Base-by-base conservation (phyloP, 30 jellyfish, hydroid and myxozoan genomes). In the Aurelia aurita complex sp. Pacific region DNA sequence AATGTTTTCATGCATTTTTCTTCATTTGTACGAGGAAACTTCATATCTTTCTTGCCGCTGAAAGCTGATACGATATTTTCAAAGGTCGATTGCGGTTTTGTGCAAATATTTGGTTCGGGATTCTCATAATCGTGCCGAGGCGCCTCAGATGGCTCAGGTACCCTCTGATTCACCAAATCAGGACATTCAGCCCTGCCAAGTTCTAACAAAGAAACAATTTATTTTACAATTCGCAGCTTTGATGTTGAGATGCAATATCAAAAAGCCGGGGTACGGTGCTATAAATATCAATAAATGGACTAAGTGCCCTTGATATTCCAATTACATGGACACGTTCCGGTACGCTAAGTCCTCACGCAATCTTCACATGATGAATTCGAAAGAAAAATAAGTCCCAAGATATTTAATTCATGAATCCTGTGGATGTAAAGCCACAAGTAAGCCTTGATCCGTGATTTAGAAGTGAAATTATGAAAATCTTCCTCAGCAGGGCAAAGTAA, bases 81-180 rank as follows among this genome's bases (percentile, higher is more conserved):
- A 34, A 83, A 72, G 86, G 92, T 64, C 92, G 81, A 66, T 83
- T 73, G 92, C 92, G 92, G 92, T 83, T 83, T 61, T 33, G 15
- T 40, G 53, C 87, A 65, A 64, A 65, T 65, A 79, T 65, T 79
- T 67, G 68, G 59, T 66, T 53, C 81, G 60, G 79, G 55, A 71
- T 43, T 71, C 64, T 46, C 89, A 79, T 53, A 59, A 76, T 46
- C 87, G 64, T 62, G 16, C 23, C 17, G 32, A 64, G 64, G 87
- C 87, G 87, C 81, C 89, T 79, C 81, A 65, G 64, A 50, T 79
- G 87, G 75, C 89, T 79, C 81, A 65, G 64, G 19, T 79, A 78
- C 62, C 77, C 51, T 46, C 57, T 8, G 57, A 46, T 46, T 46
- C 14, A 46, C 57, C 15, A 46, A 46, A 46, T 46, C 57, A 46